A percentile compares a stretch with the other conserved stretches of the same genome.
phyloP scores from a whole-genome alignment of 2,113 vertebrate genomes.

The Anolis carolinensis region DNA sequence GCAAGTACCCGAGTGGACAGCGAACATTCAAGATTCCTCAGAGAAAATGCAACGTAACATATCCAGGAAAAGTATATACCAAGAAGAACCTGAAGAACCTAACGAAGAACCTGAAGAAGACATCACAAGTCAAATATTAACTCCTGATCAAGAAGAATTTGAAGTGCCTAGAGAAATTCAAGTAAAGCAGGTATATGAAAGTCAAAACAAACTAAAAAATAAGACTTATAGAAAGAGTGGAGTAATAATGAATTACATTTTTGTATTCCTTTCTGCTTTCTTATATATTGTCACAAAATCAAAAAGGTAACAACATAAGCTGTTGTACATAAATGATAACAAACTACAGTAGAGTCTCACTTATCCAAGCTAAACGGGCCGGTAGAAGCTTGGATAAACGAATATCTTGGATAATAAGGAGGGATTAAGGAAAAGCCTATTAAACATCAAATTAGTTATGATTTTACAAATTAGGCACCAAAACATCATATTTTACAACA shows the following conservation, averaged over 20 bases:
- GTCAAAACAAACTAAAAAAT: not conserved
- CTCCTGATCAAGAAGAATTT: not conserved
- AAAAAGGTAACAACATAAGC: not conserved
- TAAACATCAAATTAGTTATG: no score
- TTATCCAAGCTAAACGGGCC: no score
- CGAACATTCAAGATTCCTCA: accelerated
- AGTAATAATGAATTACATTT: not conserved
- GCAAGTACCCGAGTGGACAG: not conserved
- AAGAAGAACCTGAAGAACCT: no score
- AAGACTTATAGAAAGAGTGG: not conserved
- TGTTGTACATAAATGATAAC: no score
- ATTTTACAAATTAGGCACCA: no score
- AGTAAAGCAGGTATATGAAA: not conserved
- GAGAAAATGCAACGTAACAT: not conserved
- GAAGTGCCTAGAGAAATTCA: not conserved
- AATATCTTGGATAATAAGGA: no score
- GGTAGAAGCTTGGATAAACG: no score
- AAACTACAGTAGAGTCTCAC: no score
- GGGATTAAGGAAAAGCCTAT: no score
- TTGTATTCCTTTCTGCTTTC: not conserved
- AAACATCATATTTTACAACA: no score
- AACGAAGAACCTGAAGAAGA: no score
- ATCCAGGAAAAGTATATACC: not conserved
- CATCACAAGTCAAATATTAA: not conserved
- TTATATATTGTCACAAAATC: not conserved